Conservation (phyloP, 2,113 vertebrate species). For the Guaruba guarouba region DNA sequence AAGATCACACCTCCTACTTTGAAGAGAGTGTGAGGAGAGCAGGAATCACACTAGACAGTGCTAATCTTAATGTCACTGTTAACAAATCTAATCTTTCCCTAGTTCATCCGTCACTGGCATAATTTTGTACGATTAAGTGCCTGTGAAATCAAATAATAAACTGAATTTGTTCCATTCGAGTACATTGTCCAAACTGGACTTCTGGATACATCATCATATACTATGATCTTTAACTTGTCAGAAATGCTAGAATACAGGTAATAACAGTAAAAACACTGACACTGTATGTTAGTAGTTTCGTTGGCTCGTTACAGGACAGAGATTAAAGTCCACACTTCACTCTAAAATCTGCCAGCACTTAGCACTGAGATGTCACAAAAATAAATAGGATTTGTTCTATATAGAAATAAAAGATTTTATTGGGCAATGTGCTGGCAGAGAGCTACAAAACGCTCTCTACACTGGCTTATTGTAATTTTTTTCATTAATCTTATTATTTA, state of each 20-base stretch:
- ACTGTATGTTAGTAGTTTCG: background rate
- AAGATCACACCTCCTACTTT: background rate
- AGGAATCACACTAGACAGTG: background rate
- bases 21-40: background rate
- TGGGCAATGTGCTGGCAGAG: background rate
- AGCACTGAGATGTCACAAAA: background rate
- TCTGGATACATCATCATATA: slow-evolving; percentile 6
- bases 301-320: background rate
- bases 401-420: background rate
- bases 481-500: background rate
- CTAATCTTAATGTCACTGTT: background rate
- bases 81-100: slow-evolving; percentile 14
- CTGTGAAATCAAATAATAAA: slow-evolving; percentile 51
- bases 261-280: background rate
- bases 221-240: background rate
- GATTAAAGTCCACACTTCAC: background rate
- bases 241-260: background rate
- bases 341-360: background rate
- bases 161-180: slow-evolving; percentile 7
- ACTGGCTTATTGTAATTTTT: background rate
- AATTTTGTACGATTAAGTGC: background rate
- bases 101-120: slow-evolving; percentile 7
- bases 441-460: background rate
- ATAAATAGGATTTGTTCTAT: background rate
- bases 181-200: slow-evolving; percentile 10